These are phyloP conservation scores for Corythoichthys haematopterus DNA, from an alignment of 2,113 vertebrate genomes.

Conservation along the genomic window DNA sequence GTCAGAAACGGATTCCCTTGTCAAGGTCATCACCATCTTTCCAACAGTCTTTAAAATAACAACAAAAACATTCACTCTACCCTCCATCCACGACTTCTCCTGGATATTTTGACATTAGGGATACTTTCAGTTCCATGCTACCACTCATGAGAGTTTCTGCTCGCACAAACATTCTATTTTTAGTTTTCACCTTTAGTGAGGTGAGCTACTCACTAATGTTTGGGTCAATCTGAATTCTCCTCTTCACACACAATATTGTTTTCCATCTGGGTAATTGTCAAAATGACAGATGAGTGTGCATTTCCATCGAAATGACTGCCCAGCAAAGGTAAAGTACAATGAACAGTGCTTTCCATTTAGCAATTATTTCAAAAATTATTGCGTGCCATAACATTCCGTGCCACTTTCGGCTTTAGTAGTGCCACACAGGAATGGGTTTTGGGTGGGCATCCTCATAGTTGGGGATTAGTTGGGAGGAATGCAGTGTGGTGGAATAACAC, in stretches of 20 bases:
- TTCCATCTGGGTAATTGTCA: background rate
- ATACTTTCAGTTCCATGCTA: slow-evolving; percentile 9
- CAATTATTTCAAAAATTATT: background rate
- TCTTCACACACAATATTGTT: background rate
- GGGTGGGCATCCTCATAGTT: background rate
- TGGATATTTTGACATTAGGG: background rate
- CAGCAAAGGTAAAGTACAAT: background rate
- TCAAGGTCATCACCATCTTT: slow-evolving; percentile 9
- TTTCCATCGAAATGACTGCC: background rate
- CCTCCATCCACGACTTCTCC: slow-evolving; percentile 10
- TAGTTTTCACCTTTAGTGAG: slow-evolving; percentile 33
- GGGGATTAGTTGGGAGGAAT: background rate
- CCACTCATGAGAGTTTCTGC: background rate
- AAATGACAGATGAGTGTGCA: background rate
- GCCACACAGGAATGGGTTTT: background rate
- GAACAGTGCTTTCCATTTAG: background rate
- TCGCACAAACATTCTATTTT: slow-evolving; percentile 7
- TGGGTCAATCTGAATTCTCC: background rate
- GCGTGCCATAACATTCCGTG: background rate
- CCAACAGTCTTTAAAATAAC: background rate
- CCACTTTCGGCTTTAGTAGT: background rate
- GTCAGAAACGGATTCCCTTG: slow-evolving; percentile 17
- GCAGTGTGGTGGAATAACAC: background rate
- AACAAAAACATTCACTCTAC: background rate
- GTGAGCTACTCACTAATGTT: background rate